Base-by-base conservation (phyloP, 2,113 vertebrate genomes). In the Naja naja region DNA sequence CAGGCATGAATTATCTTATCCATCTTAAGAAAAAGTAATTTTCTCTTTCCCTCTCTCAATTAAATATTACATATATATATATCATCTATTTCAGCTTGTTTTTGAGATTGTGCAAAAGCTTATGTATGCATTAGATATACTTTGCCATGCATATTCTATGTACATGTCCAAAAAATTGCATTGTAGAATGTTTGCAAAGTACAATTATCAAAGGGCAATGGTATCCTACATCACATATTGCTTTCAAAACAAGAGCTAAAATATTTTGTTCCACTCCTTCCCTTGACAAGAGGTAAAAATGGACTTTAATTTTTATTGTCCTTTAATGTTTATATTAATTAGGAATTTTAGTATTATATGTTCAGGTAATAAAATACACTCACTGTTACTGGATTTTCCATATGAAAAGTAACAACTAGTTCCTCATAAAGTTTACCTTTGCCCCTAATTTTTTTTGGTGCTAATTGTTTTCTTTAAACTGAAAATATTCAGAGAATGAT, bases 261-360 rank as follows among this genome's bases (percentile, higher is more conserved):
- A 10, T n/a, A 0, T 27, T 0, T 43, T 30, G 30, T 3, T 34
- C 22, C 16, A 12, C 2, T 25, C 89, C 22, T 91, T 93, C 39
- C 3, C 45, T 92, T 60, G 92, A 93, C 1, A 94, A 30, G 1
- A 25, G 93, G 89, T 90, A 25, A 0, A 9, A 9, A 3, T 87
- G 18, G 0, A 94, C 93, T 90, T 12, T 86, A 18, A 89, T 58
- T 89, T n/a, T 89, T 49, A 87, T 18, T 87, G 93, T 93, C 85
- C 69, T 22, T 91, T 43, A 93, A 95, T 90, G 25, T 3, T 3
- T 90, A 95, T 93, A 96, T 88, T 18, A 54, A 94, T 88, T 85
- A 94, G 88, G 0, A 45, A 88, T 93, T 92, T 93, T 22, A 94
- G 47, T 34, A 52, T 93, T 60, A 22, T 45, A 85, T 94, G 74